Evolutionary conservation across 1,140 invertebrate genomes (phyloP).

Genomic region (Pogonognathellus flavescens): DNA sequence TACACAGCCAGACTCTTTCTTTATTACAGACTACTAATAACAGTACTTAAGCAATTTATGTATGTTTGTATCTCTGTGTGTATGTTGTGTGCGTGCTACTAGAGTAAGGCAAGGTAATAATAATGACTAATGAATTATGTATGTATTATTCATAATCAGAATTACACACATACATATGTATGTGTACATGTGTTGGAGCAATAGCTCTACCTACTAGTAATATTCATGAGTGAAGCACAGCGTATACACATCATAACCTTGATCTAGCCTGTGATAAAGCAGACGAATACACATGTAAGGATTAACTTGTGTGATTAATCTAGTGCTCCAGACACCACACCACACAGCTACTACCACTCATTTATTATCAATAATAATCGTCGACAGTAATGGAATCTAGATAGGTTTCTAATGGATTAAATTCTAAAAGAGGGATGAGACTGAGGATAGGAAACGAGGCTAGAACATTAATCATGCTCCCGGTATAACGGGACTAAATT

Average conservation of each 20-base stretch:
- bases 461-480: constrained; percentile 42
- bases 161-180: constrained; percentile 8
- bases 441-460: constrained; percentile 18
- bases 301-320: constrained; percentile 47
- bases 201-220: too few relatives aligned
- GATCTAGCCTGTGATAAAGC: constrained; percentile 36
- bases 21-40: constrained; percentile 1
- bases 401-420: constrained; percentile 48
- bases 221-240: not conserved
- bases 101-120: not conserved
- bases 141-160: constrained; percentile 43
- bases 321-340: constrained; percentile 33
- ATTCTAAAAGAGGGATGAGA: constrained; percentile 46
- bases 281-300: constrained; percentile 39
- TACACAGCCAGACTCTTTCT: constrained; percentile 9
- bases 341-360: constrained; percentile 41
- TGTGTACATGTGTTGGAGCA: too few relatives aligned
- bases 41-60: constrained; percentile 19
- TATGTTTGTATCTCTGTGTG: not conserved
- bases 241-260: not conserved
- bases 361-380: constrained; percentile 51
- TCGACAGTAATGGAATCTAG: constrained; percentile 44
- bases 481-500: constrained; percentile 32
- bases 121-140: constrained; percentile 47
- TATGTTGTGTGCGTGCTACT: not conserved